A percentile compares a stretch with the other conserved stretches of the same genome.
Conservation (phyloP, 2,888 invertebrate species). For the Phengaris arion region DNA sequence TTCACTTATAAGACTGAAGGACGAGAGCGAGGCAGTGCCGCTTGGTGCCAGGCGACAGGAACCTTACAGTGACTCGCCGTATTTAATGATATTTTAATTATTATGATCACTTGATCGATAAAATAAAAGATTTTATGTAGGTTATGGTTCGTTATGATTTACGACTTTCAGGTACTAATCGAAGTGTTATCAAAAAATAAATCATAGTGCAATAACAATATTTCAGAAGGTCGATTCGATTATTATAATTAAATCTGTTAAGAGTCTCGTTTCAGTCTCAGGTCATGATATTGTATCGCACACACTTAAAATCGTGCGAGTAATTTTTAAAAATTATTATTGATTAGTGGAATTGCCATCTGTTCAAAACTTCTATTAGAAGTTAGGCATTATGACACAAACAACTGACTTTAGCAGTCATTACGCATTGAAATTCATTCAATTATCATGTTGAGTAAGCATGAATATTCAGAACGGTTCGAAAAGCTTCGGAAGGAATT, state of each 20-base stretch:
- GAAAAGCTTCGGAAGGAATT: background rate
- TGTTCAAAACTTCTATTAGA: too few relatives aligned
- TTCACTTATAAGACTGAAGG: conserved; percentile 10
- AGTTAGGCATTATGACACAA: background rate
- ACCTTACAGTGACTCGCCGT: conserved; percentile 8
- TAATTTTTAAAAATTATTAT: too few relatives aligned
- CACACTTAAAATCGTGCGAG: too few relatives aligned
- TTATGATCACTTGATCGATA: conserved; percentile 17
- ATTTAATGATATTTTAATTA: conserved; percentile 25
- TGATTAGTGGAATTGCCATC: too few relatives aligned
- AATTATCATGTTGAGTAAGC: background rate
- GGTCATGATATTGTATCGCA: too few relatives aligned
- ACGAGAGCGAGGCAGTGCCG: background rate
- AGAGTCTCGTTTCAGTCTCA: too few relatives aligned
- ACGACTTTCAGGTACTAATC: background rate
- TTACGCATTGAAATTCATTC: conserved; percentile 2
- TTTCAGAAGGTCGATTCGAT: too few relatives aligned
- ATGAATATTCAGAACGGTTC: conserved; percentile 9
- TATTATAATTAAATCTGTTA: too few relatives aligned
- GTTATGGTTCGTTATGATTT: background rate
- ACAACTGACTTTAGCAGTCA: background rate
- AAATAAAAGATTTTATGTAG: background rate
- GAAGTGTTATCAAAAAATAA: too few relatives aligned
- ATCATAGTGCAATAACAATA: too few relatives aligned
- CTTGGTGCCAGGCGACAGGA: conserved; percentile 17